Base-by-base conservation (phyloP, 2,113 vertebrate species). In the Bubo bubo region DNA sequence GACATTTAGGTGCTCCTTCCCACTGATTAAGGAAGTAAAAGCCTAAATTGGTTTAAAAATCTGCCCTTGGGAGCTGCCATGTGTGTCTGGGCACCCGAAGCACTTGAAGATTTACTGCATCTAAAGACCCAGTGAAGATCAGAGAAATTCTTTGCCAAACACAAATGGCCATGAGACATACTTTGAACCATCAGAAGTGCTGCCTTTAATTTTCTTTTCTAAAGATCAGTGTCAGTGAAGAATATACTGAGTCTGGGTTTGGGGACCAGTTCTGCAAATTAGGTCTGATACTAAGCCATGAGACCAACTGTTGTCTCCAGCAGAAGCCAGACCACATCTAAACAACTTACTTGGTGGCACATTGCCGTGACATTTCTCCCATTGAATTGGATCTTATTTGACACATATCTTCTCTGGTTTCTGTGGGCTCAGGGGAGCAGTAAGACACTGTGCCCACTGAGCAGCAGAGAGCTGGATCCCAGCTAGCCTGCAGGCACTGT, bases 1-100 rank as follows among this genome's bases (percentile, higher is more conserved):
- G 94, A 76, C 23, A 94, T 91, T 95, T 95, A 88, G 80, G 81
- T 76, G 74, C 81, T 95, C 59, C 58, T 91, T 94, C 64, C 87
- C 84, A 70, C 91, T 92, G 93, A 96, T 85, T 67, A 88, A 96
- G 58, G 59, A 95, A 95, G 74, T 66, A 93, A 94, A 95, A 76
- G 28, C 63, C 66, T 85, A 90, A 96, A 93, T 41, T 88, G 55
- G 55, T 94, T 91, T 82, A 55, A 87, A 94, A 95, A 76, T 68
- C 55, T 91, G 79, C 91, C 91, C 84, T 80, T 34, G 59, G 86
- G 89, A 91, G 27, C 66, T 83, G 50, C 81, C 37, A 24, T 82
- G 77, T 60, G 37, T 88, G 41, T 58, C 77, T 96, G 94, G 90
- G 91, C 89, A 91, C 74, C 63, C 0, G 0, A 75, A 91, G 50